Percentiles rank a stretch among this genome's conserved stretches.
Conservation (phyloP, 2,888 invertebrate genomes). For the Pterostichus madidus region DNA sequence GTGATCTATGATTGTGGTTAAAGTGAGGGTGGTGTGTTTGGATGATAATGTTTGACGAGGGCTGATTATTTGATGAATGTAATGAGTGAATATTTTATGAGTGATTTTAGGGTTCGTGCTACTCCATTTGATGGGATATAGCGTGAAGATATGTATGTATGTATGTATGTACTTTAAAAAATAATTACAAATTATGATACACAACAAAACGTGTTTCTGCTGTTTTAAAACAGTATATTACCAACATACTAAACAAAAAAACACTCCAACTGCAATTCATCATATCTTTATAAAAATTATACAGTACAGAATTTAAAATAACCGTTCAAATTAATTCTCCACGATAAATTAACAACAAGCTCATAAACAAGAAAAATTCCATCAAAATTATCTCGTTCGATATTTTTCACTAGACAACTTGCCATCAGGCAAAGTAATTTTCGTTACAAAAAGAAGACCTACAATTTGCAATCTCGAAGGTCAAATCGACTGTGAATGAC, state of each 20-base stretch:
- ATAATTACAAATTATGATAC: not conserved
- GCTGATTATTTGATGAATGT: too few species aligned
- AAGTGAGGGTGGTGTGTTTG: too few species aligned
- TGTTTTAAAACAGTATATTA: not conserved
- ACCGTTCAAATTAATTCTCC: constrained; percentile 4
- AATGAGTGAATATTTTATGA: too few species aligned
- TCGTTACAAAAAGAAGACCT: constrained; percentile 12
- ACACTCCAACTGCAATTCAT: not conserved
- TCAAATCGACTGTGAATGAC: constrained; percentile 54
- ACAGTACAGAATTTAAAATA: not conserved
- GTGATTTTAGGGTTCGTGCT: too few species aligned
- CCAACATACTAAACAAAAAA: not conserved
- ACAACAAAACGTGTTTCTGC: constrained; percentile 1
- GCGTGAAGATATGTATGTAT: too few species aligned
- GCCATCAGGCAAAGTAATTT: constrained; percentile 31
- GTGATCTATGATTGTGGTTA: too few species aligned
- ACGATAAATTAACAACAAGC: not conserved
- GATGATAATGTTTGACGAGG: too few species aligned
- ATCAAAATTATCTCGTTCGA: not conserved
- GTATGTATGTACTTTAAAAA: too few species aligned
- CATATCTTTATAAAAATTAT: constrained; percentile 7
- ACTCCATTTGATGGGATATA: too few species aligned
- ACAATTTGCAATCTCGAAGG: constrained; percentile 59
- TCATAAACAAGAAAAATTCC: constrained; percentile 4
- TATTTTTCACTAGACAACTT: not conserved